phyloP scores from a whole-genome alignment of 2,888 invertebrate genomes.

The Stegophylla sp. region DNA sequence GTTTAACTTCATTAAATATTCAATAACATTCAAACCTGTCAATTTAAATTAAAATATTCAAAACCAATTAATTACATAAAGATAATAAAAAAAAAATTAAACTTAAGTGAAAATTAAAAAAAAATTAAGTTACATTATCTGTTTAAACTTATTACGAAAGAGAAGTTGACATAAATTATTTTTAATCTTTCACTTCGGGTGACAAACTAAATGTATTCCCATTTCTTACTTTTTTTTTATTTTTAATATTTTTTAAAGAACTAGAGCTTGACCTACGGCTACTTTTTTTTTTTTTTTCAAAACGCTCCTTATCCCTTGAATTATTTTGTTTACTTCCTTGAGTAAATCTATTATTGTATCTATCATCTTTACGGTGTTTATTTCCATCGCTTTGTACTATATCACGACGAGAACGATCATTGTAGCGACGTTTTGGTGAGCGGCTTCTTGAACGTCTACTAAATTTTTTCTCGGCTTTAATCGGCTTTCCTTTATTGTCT shows the following conservation, averaged over 20 bases:
- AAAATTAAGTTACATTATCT: not conserved
- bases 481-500: constrained; percentile 4
- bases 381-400: constrained; percentile 10
- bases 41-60: not conserved
- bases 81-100: not conserved
- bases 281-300: constrained; percentile 36
- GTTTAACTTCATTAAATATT: not conserved
- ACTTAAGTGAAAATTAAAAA: not conserved
- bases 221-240: constrained; percentile 32
- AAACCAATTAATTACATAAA: not conserved
- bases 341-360: not conserved
- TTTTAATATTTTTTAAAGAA: constrained; percentile 30
- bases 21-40: not conserved
- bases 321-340: constrained; percentile 14
- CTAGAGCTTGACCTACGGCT: constrained; percentile 34
- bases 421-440: constrained; percentile 11
- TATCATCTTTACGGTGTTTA: constrained; percentile 28
- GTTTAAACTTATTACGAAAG: not conserved
- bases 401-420: constrained; percentile 26
- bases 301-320: constrained; percentile 36
- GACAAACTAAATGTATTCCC: constrained; percentile 44
- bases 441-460: constrained; percentile 36
- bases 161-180: not conserved
- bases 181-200: constrained; percentile 51
- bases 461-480: constrained; percentile 39